phyloP scores from a whole-genome alignment of 1,140 invertebrate species.

The Plectus sambesii region DNA sequence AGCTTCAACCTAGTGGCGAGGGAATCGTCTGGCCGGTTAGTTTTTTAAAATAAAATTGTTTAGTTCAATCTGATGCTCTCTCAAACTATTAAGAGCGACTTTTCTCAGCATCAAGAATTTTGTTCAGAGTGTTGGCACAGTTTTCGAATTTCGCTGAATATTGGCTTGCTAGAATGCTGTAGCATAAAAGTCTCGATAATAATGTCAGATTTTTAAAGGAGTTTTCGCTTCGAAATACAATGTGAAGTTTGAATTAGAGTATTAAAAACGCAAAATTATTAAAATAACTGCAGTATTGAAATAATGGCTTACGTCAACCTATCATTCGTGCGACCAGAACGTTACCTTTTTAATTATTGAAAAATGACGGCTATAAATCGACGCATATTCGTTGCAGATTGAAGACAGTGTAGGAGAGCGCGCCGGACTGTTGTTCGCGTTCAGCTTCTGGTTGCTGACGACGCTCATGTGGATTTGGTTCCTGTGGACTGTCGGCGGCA shows the following conservation, averaged over 20 bases:
- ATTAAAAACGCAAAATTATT: no score
- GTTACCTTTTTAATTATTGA: no score
- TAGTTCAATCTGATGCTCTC: background rate
- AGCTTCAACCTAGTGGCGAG: background rate
- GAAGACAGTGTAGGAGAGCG: no score
- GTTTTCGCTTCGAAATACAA: no score
- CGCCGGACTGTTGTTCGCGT: no score
- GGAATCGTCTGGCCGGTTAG: background rate
- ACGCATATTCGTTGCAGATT: conserved; percentile 21
- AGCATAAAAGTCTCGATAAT: no score
- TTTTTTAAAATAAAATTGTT: background rate
- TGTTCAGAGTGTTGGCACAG: no score
- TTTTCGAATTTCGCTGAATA: conserved; percentile 5
- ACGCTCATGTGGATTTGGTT: conserved; percentile 28
- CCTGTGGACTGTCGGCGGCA: conserved; percentile 21
- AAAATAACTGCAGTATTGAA: conserved; percentile 12
- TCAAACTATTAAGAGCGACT: no score
- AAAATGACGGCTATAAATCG: no score
- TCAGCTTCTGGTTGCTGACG: conserved; percentile 24
- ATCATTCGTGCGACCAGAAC: background rate
- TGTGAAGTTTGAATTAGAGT: no score
- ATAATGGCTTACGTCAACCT: conserved; percentile 6
- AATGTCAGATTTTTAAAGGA: no score
- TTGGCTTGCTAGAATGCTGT: background rate
- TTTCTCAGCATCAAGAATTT: no score